phyloP scores from a whole-genome alignment of 2,797 vertebrate genomes.

The Novumbra hubbsi region DNA sequence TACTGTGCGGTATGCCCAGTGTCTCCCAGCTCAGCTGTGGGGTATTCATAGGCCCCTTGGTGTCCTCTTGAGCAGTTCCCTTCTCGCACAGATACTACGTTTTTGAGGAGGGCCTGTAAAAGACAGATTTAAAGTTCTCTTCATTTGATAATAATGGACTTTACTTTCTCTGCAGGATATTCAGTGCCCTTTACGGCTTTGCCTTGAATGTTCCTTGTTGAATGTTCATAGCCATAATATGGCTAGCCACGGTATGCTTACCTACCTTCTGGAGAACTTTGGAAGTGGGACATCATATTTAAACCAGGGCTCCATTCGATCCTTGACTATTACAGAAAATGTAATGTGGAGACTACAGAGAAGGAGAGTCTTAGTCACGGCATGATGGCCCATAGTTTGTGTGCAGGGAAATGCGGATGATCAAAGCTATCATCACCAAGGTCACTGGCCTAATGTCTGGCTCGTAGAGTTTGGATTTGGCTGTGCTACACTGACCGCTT shows the following conservation, averaged over 20 bases:
- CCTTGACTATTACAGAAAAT: background rate
- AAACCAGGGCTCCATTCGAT: background rate
- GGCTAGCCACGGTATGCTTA: no score
- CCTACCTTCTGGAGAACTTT: background rate
- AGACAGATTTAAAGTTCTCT: no score
- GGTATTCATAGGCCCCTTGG: no score
- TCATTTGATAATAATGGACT: no score
- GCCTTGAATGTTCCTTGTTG: background rate
- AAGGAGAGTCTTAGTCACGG: background rate
- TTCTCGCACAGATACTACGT: no score
- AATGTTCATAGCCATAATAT: background rate
- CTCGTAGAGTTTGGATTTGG: background rate
- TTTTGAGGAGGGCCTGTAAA: no score
- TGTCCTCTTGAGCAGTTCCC: no score
- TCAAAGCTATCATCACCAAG: background rate
- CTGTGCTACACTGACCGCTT: background rate
- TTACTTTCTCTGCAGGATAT: no score
- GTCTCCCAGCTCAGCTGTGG: no score
- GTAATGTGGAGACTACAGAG: background rate
- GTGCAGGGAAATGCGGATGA: background rate
- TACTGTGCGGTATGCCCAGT: no score
- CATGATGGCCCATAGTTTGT: background rate
- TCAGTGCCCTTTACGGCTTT: no score
- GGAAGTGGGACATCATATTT: constrained; percentile 29
- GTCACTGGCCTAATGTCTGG: background rate